phyloP scores from a whole-genome alignment of 2,113 vertebrate species.

The Melanerpes aurifrons region DNA sequence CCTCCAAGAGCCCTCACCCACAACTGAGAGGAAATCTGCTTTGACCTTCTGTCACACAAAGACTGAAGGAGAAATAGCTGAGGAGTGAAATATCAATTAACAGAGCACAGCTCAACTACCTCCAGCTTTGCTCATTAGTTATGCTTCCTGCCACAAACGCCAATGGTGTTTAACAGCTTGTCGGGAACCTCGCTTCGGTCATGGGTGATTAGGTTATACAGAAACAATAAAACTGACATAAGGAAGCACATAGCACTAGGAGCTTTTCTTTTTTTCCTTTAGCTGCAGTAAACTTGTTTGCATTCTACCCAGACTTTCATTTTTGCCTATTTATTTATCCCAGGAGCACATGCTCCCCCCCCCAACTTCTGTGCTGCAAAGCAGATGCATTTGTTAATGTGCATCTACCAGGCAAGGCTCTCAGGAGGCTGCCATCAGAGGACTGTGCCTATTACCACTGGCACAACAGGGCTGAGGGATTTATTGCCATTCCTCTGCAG shows the following conservation, averaged over 20 bases:
- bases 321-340: background rate
- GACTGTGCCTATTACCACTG: background rate
- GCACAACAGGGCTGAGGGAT: background rate
- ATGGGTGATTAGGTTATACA: background rate
- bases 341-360: background rate
- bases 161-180: slow-evolving; percentile 30
- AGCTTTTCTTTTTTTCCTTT: background rate
- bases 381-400: background rate
- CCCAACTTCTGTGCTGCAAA: background rate
- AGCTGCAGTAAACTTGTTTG: background rate
- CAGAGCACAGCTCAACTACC: background rate
- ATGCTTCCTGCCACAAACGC: slow-evolving; percentile 29
- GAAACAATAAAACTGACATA: background rate
- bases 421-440: background rate
- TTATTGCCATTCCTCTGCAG: background rate
- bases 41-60: background rate
- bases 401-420: background rate
- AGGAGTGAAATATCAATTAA: slow-evolving; percentile 24
- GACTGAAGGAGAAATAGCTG: background rate
- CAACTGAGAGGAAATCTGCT: background rate
- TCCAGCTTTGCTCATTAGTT: slow-evolving; percentile 12
- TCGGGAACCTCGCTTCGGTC: background rate
- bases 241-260: background rate
- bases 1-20: background rate
- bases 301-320: background rate